Evolutionary conservation across 1,140 invertebrate species (phyloP).

Genomic region (Calliopsis andreniformis): DNA sequence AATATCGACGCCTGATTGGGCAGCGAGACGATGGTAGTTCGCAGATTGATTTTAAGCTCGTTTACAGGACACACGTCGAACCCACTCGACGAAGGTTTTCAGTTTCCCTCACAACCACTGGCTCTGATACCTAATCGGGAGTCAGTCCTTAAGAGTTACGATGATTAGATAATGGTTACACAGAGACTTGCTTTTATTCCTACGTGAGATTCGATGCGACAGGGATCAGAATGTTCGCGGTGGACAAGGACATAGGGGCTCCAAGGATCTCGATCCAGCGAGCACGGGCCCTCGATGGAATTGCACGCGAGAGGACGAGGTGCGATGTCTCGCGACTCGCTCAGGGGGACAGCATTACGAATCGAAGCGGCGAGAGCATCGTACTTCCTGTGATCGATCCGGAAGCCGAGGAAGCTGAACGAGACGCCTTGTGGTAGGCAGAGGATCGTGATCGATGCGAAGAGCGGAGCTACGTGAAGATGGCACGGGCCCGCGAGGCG

Average conservation of each 20-base stretch:
- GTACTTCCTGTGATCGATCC: constrained; percentile 62
- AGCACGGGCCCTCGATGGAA: constrained; percentile 15
- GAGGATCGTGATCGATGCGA: constrained; percentile 23
- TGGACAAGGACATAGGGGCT: constrained; percentile 15
- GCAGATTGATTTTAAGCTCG: too few relatives aligned
- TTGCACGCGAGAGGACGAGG: constrained; percentile 37
- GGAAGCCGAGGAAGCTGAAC: constrained; percentile 48
- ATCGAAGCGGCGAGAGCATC: constrained; percentile 55
- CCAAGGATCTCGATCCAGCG: background rate
- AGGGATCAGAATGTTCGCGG: constrained; percentile 11
- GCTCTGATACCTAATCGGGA: background rate
- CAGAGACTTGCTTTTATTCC: too few relatives aligned
- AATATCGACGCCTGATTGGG: background rate
- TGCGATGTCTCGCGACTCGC: constrained; percentile 35
- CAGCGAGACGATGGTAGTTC: background rate
- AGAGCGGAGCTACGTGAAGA: constrained; percentile 62
- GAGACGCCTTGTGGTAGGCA: constrained; percentile 38
- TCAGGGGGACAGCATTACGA: constrained; percentile 60
- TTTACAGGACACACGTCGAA: constrained; percentile 47
- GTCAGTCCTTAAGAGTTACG: background rate
- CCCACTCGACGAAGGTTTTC: constrained; percentile 48
- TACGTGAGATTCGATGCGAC: constrained; percentile 29
- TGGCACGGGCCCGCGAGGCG: constrained; percentile 64
- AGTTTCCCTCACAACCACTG: background rate
- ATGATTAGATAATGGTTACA: background rate